Conservation (phyloP, 2,113 vertebrate species). For the Damaliscus lunatus region DNA sequence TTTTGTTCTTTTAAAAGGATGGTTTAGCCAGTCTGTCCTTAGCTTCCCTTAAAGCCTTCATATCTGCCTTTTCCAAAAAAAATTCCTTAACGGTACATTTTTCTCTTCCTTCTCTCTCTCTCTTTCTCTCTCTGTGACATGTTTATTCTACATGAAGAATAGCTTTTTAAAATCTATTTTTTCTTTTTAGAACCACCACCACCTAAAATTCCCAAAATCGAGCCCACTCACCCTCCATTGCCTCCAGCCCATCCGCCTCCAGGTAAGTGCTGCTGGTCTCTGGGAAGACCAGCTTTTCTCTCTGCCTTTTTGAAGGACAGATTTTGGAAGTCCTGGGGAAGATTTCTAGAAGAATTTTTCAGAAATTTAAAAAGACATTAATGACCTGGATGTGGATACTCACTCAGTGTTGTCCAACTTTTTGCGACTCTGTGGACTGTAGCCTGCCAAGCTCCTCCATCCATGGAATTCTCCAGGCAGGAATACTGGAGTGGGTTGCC, state of each 20-base stretch:
- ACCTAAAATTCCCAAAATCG: constrained; percentile 93
- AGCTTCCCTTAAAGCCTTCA: background rate
- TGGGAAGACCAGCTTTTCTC: background rate
- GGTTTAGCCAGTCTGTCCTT: background rate
- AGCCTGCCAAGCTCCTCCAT: background rate
- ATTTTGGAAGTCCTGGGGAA: background rate
- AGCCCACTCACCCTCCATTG: constrained; percentile 92
- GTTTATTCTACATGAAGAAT: background rate
- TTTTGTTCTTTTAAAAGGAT: background rate
- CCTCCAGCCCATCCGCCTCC: constrained; percentile 91
- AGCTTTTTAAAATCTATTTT: background rate
- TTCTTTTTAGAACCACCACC: constrained; percentile 90
- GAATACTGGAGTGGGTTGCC: background rate
- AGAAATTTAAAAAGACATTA: background rate
- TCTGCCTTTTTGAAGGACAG: background rate
- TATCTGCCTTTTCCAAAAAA: background rate
- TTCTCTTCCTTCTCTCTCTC: background rate
- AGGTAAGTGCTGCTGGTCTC: constrained; percentile 80
- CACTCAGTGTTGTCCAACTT: background rate
- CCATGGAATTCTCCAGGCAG: background rate
- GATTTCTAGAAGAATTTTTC: fast-evolving
- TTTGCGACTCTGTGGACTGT: background rate
- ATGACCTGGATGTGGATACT: background rate
- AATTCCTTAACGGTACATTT: background rate
- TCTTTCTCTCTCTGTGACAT: background rate